Base-by-base conservation (phyloP, 2,888 invertebrate species). In the Oeneis ivallda region DNA sequence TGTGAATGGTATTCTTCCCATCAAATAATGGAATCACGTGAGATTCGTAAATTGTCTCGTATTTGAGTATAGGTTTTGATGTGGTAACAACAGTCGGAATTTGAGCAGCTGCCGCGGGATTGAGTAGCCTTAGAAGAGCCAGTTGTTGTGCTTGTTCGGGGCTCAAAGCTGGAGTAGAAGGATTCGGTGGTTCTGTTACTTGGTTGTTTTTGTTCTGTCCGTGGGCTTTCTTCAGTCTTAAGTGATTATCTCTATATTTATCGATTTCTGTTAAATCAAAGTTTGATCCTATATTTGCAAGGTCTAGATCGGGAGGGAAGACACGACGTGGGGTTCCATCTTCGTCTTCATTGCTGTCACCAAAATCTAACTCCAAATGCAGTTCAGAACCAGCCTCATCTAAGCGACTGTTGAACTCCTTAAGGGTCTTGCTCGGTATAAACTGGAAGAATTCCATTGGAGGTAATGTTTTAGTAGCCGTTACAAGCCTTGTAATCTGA, bases 381-480 rank as follows among this genome's bases (percentile, higher is more conserved):
- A 97, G 84, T 85, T 97, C 97, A 2, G 97, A 96, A 4, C 97
- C 97, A 13, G 97, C 97, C 84, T 97, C 97, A 77, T 97, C 97
- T 53, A 98, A 92, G 65, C 95, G 95, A 62, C 96, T 96, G 77
- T 97, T 97, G 83, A 97, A 97, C 83, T 98, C 97, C 77, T 97
- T 97, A 32, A 97, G 91, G 0, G 96, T 96, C 84, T 96, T 96
- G 76, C 96, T 96, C 0, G 97, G 97, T 62, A 96, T 95, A 77
- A 97, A 97, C 79, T 96, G 96, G 87, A 96, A 97, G 71, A 94
- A 95, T 80, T 97, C 96, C 93, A 96, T 94, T 0, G 97, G 97
- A 7, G 97, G 97, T 54, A 97, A 83, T 0, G 98, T 98, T 82
- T 98, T 98, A 1, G 96, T 97, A 0, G 98, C 97, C 0, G 97